Conservation (phyloP, 1,140 invertebrate species). For the Lordiphosa stackelbergi region DNA sequence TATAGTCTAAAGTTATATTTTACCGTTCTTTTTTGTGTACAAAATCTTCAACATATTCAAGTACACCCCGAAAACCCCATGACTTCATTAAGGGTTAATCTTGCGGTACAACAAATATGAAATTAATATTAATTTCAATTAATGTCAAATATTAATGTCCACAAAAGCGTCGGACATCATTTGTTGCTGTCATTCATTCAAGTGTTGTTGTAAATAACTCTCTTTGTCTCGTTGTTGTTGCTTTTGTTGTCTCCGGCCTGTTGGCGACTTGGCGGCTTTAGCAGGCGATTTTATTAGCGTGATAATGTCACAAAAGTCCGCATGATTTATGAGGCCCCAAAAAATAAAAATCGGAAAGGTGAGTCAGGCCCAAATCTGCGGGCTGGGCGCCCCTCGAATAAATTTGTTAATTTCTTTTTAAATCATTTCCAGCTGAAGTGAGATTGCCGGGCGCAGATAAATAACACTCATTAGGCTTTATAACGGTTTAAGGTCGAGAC, state of each 20-base stretch:
- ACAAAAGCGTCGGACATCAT: slow-evolving; percentile 74
- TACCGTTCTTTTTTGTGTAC: too few relatives aligned
- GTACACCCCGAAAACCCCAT: too few relatives aligned
- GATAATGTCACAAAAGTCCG: slow-evolving; percentile 74
- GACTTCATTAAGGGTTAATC: too few relatives aligned
- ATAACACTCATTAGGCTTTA: slow-evolving; percentile 65
- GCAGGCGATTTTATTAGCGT: slow-evolving; percentile 76
- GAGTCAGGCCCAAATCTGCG: slow-evolving; percentile 26
- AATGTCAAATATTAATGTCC: slow-evolving; percentile 77
- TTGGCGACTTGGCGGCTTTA: slow-evolving; percentile 47
- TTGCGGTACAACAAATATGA: slow-evolving; percentile 63
- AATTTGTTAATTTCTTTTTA: slow-evolving; percentile 66
- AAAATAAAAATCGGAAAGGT: slow-evolving; percentile 24
- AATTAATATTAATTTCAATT: slow-evolving; percentile 77
- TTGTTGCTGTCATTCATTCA: slow-evolving; percentile 68
- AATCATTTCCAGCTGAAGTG: slow-evolving; percentile 41
- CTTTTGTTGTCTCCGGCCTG: slow-evolving; percentile 27
- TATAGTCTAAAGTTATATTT: too few relatives aligned
- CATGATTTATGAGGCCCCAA: slow-evolving; percentile 69
- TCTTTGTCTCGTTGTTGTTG: slow-evolving; percentile 14
- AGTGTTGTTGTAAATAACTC: slow-evolving; percentile 20
- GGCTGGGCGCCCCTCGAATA: slow-evolving; percentile 7
- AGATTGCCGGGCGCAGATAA: slow-evolving; percentile 50
- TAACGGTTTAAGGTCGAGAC: slow-evolving; percentile 43
- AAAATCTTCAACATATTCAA: too few relatives aligned